A percentile compares a stretch with the other conserved stretches of the same genome.
Evolutionary conservation across 1,140 invertebrate genomes (phyloP).

Genomic region (Rhynchophorus ferrugineus): DNA sequence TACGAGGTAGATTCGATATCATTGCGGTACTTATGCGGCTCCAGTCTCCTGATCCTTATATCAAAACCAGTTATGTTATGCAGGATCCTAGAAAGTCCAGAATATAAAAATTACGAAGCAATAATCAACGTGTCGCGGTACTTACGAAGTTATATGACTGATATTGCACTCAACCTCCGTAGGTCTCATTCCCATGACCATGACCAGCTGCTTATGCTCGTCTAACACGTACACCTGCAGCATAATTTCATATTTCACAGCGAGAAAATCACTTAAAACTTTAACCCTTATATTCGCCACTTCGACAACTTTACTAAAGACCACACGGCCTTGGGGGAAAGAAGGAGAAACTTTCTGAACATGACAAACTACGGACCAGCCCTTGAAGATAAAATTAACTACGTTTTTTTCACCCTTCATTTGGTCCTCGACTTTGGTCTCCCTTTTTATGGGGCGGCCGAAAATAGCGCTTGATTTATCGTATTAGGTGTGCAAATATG

Average conservation of each 20-base stretch:
- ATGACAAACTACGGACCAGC: no score
- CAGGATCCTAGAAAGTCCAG: slow-evolving; percentile 44
- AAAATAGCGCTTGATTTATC: no score
- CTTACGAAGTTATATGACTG: slow-evolving; percentile 59
- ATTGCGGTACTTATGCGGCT: slow-evolving; percentile 59
- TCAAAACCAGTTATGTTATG: slow-evolving; percentile 67
- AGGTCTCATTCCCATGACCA: slow-evolving; percentile 67
- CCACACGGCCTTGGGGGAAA: no score
- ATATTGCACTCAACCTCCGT: slow-evolving; percentile 63
- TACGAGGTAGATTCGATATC: slow-evolving; percentile 57
- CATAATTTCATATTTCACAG: slow-evolving; percentile 1
- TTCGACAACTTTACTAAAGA: not conserved
- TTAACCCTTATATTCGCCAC: no score
- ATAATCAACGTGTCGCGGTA: no score
- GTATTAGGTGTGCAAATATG: no score
- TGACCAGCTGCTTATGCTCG: slow-evolving; percentile 68
- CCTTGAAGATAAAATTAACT: no score
- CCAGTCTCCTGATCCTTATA: slow-evolving; percentile 66
- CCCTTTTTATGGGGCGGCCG: no score
- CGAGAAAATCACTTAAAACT: not conserved
- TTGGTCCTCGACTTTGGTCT: no score
- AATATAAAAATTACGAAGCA: not conserved
- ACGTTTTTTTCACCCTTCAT: no score
- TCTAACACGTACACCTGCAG: slow-evolving; percentile 71
- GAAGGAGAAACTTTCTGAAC: no score